Evolutionary conservation across 2,888 invertebrate species (phyloP).

Genomic region (Pyrrhia umbra): DNA sequence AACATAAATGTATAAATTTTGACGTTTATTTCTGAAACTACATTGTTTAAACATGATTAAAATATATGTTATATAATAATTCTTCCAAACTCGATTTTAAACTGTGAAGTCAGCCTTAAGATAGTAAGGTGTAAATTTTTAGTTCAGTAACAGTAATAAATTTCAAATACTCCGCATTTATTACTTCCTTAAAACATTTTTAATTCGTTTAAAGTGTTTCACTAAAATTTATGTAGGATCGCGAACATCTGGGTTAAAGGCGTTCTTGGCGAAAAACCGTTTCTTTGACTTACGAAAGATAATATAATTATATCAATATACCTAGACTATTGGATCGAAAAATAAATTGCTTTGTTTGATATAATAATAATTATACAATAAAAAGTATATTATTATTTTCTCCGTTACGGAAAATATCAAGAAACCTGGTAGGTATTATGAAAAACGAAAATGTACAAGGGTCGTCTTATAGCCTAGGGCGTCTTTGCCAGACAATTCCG

Average conservation of each 20-base stretch:
- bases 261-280: conserved; percentile 27
- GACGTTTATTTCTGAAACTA: too few species aligned
- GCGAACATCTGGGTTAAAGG: conserved; percentile 54
- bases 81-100: too few species aligned
- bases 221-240: conserved; percentile 45
- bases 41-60: too few species aligned
- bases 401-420: neutral
- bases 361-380: neutral
- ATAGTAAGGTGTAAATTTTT: conserved; percentile 24
- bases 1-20: too few species aligned
- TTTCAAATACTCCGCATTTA: conserved; percentile 47
- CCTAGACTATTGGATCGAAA: neutral
- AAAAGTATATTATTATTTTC: neutral
- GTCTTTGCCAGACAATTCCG: neutral
- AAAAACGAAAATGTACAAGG: neutral
- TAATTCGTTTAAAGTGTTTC: conserved; percentile 42
- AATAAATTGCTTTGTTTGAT: neutral
- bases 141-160: conserved; percentile 33
- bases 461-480: neutral
- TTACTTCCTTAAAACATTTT: conserved; percentile 49
- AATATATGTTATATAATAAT: too few species aligned
- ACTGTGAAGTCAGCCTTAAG: neutral
- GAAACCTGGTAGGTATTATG: neutral
- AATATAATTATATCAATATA: neutral
- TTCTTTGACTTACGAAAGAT: neutral